These are phyloP conservation scores for Australoheros scitulus DNA, from an alignment of 2,113 vertebrate genomes.

Conservation along the genomic window DNA sequence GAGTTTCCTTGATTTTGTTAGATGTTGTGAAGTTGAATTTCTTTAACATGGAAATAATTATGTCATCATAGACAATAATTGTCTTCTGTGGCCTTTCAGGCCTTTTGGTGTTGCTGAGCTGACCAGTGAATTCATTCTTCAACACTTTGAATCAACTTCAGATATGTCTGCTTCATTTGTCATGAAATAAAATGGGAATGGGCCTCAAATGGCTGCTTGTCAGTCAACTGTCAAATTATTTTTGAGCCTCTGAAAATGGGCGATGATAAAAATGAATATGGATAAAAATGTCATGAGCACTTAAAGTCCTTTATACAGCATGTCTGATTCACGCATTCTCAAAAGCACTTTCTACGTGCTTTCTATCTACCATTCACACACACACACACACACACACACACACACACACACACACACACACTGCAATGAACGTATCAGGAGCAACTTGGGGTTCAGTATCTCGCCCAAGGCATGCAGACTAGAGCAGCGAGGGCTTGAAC, in stretches of 20 bases:
- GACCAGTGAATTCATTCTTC: neutral
- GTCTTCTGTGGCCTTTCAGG: neutral
- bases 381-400: too few species aligned
- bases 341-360: too few species aligned
- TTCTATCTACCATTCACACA: too few species aligned
- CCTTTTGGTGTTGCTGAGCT: neutral
- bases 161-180: neutral
- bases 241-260: neutral
- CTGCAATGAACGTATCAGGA: too few species aligned
- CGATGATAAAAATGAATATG: neutral
- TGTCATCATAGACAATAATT: neutral
- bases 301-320: too few species aligned
- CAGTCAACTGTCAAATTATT: neutral
- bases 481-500: too few species aligned
- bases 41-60: neutral
- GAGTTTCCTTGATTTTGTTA: neutral
- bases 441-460: too few species aligned
- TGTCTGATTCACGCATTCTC: too few species aligned
- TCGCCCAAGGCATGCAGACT: too few species aligned
- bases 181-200: neutral
- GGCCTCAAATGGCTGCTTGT: neutral
- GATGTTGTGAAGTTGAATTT: neutral
- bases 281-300: too few species aligned
- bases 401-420: too few species aligned
- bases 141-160: neutral